Percentiles rank a stretch among this genome's conserved stretches.
Evolutionary conservation across 1,140 invertebrate genomes (phyloP).

Genomic region (Neocloeon triangulifer): DNA sequence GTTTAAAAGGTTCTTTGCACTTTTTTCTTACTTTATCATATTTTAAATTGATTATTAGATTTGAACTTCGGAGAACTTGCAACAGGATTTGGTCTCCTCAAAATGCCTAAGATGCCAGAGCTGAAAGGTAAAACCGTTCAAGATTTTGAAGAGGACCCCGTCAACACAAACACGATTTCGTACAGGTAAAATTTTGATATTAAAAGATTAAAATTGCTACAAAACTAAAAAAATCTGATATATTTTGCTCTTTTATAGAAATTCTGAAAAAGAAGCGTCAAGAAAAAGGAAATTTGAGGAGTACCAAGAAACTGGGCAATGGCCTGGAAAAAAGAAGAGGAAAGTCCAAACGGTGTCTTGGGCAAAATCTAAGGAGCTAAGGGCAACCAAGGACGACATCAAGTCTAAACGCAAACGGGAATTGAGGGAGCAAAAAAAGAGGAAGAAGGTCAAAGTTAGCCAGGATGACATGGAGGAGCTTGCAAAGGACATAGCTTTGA

Average conservation of each 20-base stretch:
- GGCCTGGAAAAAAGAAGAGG: constrained; percentile 41
- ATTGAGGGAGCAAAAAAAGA: constrained; percentile 22
- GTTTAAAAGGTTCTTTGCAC: constrained; percentile 39
- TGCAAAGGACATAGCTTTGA: constrained; percentile 52
- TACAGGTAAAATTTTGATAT: constrained; percentile 30
- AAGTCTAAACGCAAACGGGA: constrained; percentile 13
- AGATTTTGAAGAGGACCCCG: constrained; percentile 36
- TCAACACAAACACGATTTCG: constrained; percentile 53
- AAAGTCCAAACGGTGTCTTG: constrained; percentile 43
- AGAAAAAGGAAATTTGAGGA: constrained; percentile 45
- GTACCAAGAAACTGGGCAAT: constrained; percentile 48
- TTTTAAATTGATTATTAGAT: constrained; percentile 27
- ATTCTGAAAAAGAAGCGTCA: constrained; percentile 53
- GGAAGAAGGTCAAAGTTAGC: constrained; percentile 18
- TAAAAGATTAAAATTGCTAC: too few relatives aligned
- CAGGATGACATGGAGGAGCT: constrained; percentile 67
- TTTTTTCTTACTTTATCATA: constrained; percentile 5
- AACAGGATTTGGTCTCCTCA: constrained; percentile 67
- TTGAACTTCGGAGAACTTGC: constrained; percentile 70
- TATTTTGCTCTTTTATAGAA: too few relatives aligned
- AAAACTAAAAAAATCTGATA: too few relatives aligned
- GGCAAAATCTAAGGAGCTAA: constrained; percentile 52
- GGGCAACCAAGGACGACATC: constrained; percentile 26
- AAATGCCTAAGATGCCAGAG: constrained; percentile 89
- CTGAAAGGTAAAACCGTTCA: constrained; percentile 41